Evolutionary conservation across 2,113 vertebrate genomes (phyloP).

Genomic region (Syngnathus typhle): DNA sequence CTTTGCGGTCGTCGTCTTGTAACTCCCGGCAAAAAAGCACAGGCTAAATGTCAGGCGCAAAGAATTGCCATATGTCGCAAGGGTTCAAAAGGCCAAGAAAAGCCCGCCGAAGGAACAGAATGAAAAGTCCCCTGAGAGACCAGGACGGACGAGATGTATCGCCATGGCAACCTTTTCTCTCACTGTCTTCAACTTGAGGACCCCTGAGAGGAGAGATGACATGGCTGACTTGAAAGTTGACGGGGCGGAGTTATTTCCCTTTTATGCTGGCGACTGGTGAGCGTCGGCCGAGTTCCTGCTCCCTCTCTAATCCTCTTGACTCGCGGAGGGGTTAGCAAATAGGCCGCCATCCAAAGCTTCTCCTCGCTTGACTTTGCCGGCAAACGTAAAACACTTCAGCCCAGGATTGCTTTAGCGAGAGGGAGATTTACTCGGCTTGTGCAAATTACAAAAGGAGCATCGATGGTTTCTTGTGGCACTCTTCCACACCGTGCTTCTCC

Average conservation of each 20-base stretch:
- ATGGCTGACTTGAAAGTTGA: constrained; percentile 67
- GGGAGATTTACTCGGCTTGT: neutral
- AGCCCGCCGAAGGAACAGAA: constrained; percentile 30
- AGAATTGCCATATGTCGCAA: constrained; percentile 30
- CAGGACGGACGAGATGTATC: constrained; percentile 22
- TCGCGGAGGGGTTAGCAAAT: constrained; percentile 41
- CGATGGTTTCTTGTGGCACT: neutral
- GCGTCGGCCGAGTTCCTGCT: constrained; percentile 38
- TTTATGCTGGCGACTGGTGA: constrained; percentile 61
- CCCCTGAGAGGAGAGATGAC: constrained; percentile 59
- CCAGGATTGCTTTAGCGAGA: neutral
- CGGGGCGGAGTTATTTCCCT: constrained; percentile 58
- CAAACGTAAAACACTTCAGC: constrained; percentile 13
- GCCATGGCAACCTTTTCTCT: constrained; percentile 44
- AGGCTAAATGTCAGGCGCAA: constrained; percentile 49
- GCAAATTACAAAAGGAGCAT: neutral
- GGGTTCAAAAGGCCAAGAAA: constrained; percentile 13
- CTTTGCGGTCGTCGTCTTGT: constrained; percentile 11
- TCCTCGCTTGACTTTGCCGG: constrained; percentile 42
- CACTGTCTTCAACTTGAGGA: constrained; percentile 4
- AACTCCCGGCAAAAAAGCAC: constrained; percentile 18
- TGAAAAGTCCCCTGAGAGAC: constrained; percentile 36
- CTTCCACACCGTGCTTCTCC: neutral
- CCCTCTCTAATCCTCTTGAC: constrained; percentile 43
- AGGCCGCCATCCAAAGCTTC: constrained; percentile 49